These are phyloP conservation scores for Euwallacea fornicatus DNA, from an alignment of 1,140 invertebrate genomes.

Conservation along the genomic window DNA sequence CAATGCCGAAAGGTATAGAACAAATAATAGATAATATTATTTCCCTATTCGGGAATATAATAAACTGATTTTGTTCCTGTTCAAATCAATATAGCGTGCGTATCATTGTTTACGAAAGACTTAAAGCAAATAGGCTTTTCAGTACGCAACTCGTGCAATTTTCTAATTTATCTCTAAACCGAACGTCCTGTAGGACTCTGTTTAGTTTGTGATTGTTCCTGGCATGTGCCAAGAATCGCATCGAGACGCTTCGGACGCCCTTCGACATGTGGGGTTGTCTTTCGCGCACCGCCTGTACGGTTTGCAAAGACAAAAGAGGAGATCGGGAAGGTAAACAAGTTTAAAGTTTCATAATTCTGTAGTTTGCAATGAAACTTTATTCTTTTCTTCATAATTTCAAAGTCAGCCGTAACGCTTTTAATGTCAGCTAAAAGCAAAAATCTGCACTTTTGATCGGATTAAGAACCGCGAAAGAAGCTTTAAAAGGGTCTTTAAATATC, in stretches of 20 bases:
- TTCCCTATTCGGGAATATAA: neutral
- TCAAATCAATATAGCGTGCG: conserved; percentile 1
- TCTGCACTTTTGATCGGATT: too few relatives aligned
- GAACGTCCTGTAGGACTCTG: neutral
- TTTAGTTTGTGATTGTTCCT: conserved; percentile 1
- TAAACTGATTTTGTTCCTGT: neutral
- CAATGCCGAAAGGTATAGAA: too few relatives aligned
- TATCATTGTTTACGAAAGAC: conserved; percentile 1
- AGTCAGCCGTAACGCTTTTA: too few relatives aligned
- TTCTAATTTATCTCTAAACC: neutral
- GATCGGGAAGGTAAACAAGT: conserved; percentile 9
- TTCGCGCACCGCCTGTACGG: conserved; percentile 13
- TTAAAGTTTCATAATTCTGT: too few relatives aligned
- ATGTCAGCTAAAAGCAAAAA: too few relatives aligned
- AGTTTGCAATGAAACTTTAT: too few relatives aligned
- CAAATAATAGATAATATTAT: too few relatives aligned
- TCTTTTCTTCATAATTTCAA: too few relatives aligned
- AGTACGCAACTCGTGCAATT: conserved; percentile 17
- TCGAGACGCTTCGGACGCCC: conserved; percentile 3
- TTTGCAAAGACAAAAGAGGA: conserved; percentile 21
- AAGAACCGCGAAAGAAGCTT: too few relatives aligned
- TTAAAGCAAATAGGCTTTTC: conserved; percentile 10
- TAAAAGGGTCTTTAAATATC: too few relatives aligned
- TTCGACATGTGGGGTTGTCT: conserved; percentile 33
- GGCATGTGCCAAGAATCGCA: neutral